phyloP scores from a whole-genome alignment of 2,797 vertebrate genomes.

The Phaenicophaeus curvirostris region DNA sequence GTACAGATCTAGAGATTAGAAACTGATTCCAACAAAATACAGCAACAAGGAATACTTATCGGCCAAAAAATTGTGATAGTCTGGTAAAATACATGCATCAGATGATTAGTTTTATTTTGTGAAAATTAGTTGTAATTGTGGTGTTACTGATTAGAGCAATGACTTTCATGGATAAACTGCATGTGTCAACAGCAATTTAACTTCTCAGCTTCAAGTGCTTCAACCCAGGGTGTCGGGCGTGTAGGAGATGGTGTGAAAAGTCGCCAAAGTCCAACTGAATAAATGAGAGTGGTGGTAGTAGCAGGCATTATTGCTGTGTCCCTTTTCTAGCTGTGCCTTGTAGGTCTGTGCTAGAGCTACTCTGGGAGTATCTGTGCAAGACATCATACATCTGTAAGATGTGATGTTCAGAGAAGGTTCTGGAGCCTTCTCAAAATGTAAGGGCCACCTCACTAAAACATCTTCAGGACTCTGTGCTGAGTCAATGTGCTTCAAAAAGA shows the following conservation, averaged over 20 bases:
- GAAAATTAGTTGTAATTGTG: not conserved
- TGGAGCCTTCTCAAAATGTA: not conserved
- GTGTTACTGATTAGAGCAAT: not conserved
- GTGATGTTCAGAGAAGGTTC: not conserved
- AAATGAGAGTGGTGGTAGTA: not conserved
- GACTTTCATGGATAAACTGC: not conserved
- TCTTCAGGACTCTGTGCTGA: not conserved
- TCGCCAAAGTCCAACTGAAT: not conserved
- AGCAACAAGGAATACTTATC: not conserved
- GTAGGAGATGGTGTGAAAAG: not conserved
- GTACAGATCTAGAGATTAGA: not conserved
- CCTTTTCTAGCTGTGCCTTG: not conserved
- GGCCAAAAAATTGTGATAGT: not conserved
- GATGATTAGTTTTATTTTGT: not conserved
- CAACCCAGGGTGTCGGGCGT: not conserved
- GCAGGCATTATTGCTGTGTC: not conserved
- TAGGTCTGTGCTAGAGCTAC: not conserved
- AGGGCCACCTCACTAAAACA: not conserved
- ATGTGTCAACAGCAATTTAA: not conserved
- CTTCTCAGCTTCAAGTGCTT: not conserved
- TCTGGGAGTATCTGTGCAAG: not conserved
- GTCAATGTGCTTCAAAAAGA: not conserved
- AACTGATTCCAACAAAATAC: not conserved
- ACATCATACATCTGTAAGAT: fast-evolving
- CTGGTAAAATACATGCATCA: not conserved